Evolutionary conservation across 2,888 invertebrate genomes (phyloP).

Genomic region (Stenolophus ochropezus): DNA sequence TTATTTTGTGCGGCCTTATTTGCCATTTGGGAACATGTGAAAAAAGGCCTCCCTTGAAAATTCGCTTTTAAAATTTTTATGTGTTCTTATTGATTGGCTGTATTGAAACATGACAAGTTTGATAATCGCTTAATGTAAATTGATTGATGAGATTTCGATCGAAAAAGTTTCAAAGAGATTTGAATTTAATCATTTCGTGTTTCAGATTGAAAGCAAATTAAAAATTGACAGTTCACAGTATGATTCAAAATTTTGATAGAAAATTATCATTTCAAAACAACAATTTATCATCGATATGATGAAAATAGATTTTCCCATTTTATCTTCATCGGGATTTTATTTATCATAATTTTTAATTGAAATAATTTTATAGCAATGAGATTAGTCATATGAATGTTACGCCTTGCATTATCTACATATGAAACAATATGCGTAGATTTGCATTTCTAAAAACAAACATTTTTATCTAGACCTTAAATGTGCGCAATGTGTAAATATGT

Average conservation of each 20-base stretch:
- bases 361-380: neutral
- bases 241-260: neutral
- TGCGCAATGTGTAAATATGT: slow-evolving; percentile 1
- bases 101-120: slow-evolving; percentile 35
- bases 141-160: slow-evolving; percentile 32
- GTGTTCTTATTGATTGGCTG: slow-evolving; percentile 21
- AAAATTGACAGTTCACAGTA: neutral
- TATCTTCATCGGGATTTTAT: no score
- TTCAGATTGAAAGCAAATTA: slow-evolving; percentile 7
- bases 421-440: slow-evolving; percentile 1
- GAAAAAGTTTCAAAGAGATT: slow-evolving; percentile 18
- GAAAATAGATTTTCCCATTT: neutral
- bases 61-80: slow-evolving; percentile 25
- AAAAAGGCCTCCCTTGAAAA: neutral
- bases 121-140: slow-evolving; percentile 31
- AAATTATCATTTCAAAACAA: slow-evolving; percentile 2
- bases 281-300: neutral
- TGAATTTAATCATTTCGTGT: slow-evolving; percentile 15
- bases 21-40: neutral
- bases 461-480: neutral
- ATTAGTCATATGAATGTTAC: no score
- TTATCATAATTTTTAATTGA: neutral
- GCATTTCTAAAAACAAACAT: neutral
- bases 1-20: neutral
- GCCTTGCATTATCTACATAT: neutral